Conservation (phyloP, 2,113 vertebrate species). For the Phyllopteryx taeniolatus region DNA sequence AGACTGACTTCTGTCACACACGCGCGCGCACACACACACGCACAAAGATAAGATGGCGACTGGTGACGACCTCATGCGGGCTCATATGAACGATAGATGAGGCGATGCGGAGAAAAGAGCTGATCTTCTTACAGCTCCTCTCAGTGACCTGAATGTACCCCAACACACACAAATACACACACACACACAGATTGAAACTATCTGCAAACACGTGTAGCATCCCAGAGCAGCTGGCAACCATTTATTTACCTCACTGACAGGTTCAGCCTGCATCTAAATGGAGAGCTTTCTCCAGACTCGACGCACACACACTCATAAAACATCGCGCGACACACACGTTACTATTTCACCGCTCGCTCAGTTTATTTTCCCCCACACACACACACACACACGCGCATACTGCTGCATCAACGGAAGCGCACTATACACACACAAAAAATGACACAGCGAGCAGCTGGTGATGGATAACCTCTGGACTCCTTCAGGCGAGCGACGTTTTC, state of each 20-base stretch:
- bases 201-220: constrained; percentile 31
- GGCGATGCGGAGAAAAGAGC: constrained; percentile 48
- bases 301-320: constrained; percentile 4
- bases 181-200: constrained; percentile 29
- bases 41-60: constrained; percentile 33
- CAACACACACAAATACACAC: constrained; percentile 9
- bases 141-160: constrained; percentile 54
- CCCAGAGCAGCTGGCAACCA: constrained; percentile 62
- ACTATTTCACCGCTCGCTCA: constrained; percentile 11
- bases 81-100: constrained; percentile 69
- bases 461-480: constrained; percentile 4
- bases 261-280: constrained; percentile 54
- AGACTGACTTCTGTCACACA: constrained; percentile 42
- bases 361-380: constrained; percentile 4
- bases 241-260: constrained; percentile 61
- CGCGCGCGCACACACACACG: constrained; percentile 20
- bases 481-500: constrained; percentile 13
- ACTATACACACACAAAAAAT: background rate
- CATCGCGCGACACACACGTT: constrained; percentile 6
- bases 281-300: constrained; percentile 51
- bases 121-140: constrained; percentile 57
- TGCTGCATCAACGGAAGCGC: background rate
- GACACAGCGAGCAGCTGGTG: background rate
- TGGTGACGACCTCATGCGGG: constrained; percentile 32
- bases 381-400: background rate